phyloP scores from a whole-genome alignment of 2,113 vertebrate genomes.

The Morone chrysops region DNA sequence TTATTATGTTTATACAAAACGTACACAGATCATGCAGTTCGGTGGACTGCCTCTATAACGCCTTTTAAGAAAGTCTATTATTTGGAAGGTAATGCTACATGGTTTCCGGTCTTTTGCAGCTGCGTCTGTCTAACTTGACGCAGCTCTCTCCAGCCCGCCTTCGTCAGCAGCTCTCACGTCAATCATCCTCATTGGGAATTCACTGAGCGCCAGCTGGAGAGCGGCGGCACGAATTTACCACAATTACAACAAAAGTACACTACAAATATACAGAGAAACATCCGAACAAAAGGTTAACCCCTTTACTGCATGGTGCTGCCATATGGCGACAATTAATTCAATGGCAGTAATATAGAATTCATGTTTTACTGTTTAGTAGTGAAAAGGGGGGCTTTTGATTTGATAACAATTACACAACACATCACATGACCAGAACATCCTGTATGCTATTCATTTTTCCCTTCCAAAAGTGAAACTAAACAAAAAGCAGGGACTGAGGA shows the following conservation, averaged over 20 bases:
- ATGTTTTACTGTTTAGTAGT: background rate
- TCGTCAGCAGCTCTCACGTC: slow-evolving; percentile 67
- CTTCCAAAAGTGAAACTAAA: too few relatives aligned
- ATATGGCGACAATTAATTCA: too few relatives aligned
- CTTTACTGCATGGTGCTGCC: too few relatives aligned
- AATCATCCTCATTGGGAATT: slow-evolving; percentile 70
- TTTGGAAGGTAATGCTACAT: background rate
- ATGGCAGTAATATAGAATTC: too few relatives aligned
- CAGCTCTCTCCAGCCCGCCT: slow-evolving; percentile 50
- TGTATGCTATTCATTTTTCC: too few relatives aligned
- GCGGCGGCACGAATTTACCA: background rate
- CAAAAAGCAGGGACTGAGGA: too few relatives aligned
- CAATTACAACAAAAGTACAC: too few relatives aligned
- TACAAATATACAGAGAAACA: background rate
- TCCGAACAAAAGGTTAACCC: background rate
- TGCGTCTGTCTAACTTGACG: slow-evolving; percentile 31
- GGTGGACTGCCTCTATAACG: too few relatives aligned
- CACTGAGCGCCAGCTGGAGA: slow-evolving; percentile 56
- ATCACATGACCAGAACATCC: too few relatives aligned
- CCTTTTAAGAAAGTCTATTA: background rate
- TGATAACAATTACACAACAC: too few relatives aligned
- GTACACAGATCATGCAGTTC: background rate
- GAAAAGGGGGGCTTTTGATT: background rate
- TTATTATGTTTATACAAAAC: background rate
- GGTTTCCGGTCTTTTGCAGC: background rate